These are phyloP conservation scores for Crossaster papposus DNA, from an alignment of 53 echinoderm and acorn worm species.

Conservation along the genomic window DNA sequence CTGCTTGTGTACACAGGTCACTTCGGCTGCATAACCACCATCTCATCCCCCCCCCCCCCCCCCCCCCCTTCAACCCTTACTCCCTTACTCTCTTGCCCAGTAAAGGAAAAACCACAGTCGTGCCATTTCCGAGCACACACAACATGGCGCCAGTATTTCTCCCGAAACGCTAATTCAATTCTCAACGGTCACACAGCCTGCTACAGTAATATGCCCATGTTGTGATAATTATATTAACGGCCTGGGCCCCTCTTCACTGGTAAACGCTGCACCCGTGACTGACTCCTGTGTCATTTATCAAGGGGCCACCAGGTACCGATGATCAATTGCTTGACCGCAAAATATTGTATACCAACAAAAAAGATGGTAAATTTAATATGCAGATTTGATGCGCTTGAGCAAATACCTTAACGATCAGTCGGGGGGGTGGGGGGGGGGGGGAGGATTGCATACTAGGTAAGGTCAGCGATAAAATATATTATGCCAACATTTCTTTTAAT, in stretches of 20 bases:
- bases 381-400: slow-evolving; percentile 25
- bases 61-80: neutral
- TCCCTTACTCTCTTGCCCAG: neutral
- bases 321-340: neutral
- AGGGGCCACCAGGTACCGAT: neutral
- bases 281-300: neutral
- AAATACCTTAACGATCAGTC: neutral
- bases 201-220: slow-evolving; percentile 44
- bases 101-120: neutral
- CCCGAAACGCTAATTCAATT: slow-evolving; percentile 31
- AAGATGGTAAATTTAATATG: slow-evolving; percentile 35
- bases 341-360: neutral
- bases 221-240: slow-evolving; percentile 32
- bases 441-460: neutral
- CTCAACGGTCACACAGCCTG: slow-evolving; percentile 4
- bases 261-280: neutral
- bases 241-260: neutral
- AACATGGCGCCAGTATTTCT: slow-evolving; percentile 38
- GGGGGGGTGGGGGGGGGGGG: too few species aligned
- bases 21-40: neutral
- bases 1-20: neutral
- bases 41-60: neutral
- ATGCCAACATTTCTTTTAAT: neutral
- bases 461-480: neutral
- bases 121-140: slow-evolving; percentile 26